Base-by-base conservation (phyloP, 2,888 invertebrate species). In the Amblyteles armatorius region DNA sequence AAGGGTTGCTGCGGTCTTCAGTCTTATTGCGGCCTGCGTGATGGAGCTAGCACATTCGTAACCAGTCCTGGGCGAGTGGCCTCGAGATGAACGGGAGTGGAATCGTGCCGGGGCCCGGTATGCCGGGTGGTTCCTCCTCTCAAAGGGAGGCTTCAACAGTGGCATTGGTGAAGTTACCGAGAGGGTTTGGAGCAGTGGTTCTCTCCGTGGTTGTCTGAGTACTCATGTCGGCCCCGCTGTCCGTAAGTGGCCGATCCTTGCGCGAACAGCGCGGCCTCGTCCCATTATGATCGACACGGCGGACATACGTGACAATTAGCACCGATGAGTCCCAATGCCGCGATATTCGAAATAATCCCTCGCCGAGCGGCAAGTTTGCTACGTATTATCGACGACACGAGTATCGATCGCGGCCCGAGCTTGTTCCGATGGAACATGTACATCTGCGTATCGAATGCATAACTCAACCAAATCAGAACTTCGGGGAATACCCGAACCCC, bases 241-340 rank as follows among this genome's bases (percentile, higher is more conserved):
- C 40, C 48, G 44, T 65, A 63, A 83, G 79, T 72, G 85, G 79
- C 50, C 67, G 52, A 77, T 52, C 77, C 60, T 63, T 72, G 65
- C 67, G 68, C 76, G 79, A 78, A 85, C 85, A 80, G 67, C 65
- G 68, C 16, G 65, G 80, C 57, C 78, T 72, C 72, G 44, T 16
- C 73, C 80, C 67, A 68, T 83, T 76, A 83, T 36, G 79, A 76
- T 76, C 55, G 77, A 72, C 79, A 79, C 55, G 57, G 11, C 60
- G 60, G 22, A 68, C 71, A 50, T 74, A 82, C 55, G 76, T 68
- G 33, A 63, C 76, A 13, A 63, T 29, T 29, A 63, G 63, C 63
- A 26, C 4, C 57, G 44, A 73, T 68, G 44, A 16, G 44, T 16
- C 68, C 40, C 65, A n/a, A 22, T 26, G 57, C 55, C 40, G 48